phyloP scores from a whole-genome alignment of 2,797 vertebrate species.

The Hypotaenidia okinawae region DNA sequence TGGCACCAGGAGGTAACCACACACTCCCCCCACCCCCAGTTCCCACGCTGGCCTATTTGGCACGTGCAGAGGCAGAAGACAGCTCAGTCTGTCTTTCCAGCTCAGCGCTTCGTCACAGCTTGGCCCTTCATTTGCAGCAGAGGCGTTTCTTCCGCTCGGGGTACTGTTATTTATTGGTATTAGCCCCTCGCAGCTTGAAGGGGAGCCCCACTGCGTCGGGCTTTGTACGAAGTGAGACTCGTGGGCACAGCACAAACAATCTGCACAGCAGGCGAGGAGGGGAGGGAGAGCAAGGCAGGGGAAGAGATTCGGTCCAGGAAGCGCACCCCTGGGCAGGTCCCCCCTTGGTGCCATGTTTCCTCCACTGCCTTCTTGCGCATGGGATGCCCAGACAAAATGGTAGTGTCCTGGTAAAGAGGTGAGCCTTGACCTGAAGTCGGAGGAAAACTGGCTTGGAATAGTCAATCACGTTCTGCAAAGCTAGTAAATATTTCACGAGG shows the following conservation, averaged over 20 bases:
- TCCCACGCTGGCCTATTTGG: not conserved
- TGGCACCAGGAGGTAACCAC: not conserved
- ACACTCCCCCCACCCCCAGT: not conserved
- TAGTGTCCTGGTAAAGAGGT: not conserved
- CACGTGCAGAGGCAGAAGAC: not conserved
- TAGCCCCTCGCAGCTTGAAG: not conserved
- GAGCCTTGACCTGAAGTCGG: not conserved
- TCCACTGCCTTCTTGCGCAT: rapidly evolving
- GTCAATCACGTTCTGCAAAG: not conserved
- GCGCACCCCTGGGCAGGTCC: not conserved
- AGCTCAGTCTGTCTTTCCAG: not conserved
- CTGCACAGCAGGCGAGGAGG: not conserved
- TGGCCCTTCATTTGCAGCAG: not conserved
- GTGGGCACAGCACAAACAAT: not conserved
- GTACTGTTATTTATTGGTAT: not conserved
- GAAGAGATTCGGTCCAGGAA: not conserved
- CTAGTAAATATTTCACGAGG: not conserved
- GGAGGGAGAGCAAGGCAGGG: not conserved
- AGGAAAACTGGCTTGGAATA: not conserved
- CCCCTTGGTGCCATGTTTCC: not conserved
- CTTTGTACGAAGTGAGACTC: not conserved
- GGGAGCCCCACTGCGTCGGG: not conserved
- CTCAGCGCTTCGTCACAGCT: not conserved
- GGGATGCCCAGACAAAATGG: rapidly evolving
- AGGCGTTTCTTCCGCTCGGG: not conserved